Percentiles rank a stretch among this genome's conserved stretches.
These are phyloP conservation scores for Rhabdornis inornatus DNA, from an alignment of 2,113 vertebrate genomes.

Conservation along the genomic window DNA sequence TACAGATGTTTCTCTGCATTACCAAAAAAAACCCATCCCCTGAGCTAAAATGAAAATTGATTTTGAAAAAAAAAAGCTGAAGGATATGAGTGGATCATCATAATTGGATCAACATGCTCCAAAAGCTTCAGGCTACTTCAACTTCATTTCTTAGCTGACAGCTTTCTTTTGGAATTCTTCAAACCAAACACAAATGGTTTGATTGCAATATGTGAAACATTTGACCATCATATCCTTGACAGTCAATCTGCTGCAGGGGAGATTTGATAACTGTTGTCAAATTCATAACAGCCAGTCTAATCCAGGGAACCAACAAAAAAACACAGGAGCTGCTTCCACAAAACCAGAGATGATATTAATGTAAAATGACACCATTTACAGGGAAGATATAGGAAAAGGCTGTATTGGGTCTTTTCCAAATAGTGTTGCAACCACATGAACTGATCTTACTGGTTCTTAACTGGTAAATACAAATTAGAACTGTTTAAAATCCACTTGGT, in stretches of 20 bases:
- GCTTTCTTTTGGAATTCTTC: constrained; percentile 74
- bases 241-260: constrained; percentile 64
- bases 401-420: not conserved
- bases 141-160: constrained; percentile 74
- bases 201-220: constrained; percentile 74
- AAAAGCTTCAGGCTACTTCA: constrained; percentile 67
- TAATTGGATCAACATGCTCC: constrained; percentile 77
- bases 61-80: constrained; percentile 66
- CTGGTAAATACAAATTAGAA: constrained; percentile 16
- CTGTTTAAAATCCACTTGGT: not conserved
- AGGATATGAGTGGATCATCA: constrained; percentile 74
- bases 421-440: not conserved
- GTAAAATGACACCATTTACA: constrained; percentile 13
- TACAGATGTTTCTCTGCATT: constrained; percentile 71
- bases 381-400: not conserved
- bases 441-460: not conserved
- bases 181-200: constrained; percentile 70
- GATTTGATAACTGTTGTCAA: constrained; percentile 75
- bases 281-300: constrained; percentile 69
- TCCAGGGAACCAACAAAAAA: constrained; percentile 46
- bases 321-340: constrained; percentile 14
- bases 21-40: constrained; percentile 19
- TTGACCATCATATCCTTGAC: constrained; percentile 72
- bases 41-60: constrained; percentile 76
- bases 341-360: not conserved